Conservation (phyloP, 1,140 invertebrate species). For the Eulimnadia texana region DNA sequence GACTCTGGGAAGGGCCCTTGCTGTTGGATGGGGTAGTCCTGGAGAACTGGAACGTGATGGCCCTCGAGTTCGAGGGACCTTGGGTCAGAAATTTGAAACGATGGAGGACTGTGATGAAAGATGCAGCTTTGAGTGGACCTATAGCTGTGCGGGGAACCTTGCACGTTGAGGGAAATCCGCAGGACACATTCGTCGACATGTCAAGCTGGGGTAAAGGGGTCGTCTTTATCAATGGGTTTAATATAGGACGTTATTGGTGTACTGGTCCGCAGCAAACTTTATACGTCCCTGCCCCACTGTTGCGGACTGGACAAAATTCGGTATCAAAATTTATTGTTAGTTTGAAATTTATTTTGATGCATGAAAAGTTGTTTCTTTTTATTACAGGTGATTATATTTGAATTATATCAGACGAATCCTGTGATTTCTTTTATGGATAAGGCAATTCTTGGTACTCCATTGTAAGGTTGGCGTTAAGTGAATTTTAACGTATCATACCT, state of each 20-base stretch:
- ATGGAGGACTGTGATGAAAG: too few relatives aligned
- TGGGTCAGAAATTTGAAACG: conserved; percentile 29
- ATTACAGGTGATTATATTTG: too few relatives aligned
- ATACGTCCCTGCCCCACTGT: conserved; percentile 41
- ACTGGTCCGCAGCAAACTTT: conserved; percentile 41
- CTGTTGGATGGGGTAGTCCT: conserved; percentile 25
- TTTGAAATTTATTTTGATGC: too few relatives aligned
- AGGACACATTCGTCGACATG: conserved; percentile 32
- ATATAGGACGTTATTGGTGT: conserved; percentile 43
- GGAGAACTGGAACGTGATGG: conserved; percentile 29
- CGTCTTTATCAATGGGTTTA: conserved; percentile 48
- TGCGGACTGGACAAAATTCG: conserved; percentile 36
- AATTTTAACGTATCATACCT: too few relatives aligned
- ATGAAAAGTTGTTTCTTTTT: too few relatives aligned
- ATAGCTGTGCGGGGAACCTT: conserved; percentile 25
- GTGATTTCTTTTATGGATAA: too few relatives aligned
- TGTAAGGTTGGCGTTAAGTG: too few relatives aligned
- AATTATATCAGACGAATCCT: too few relatives aligned
- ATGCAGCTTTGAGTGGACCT: conserved; percentile 19
- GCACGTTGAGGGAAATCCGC: conserved; percentile 20
- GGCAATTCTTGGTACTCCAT: too few relatives aligned
- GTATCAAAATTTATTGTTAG: conserved; percentile 21
- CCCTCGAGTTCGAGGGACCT: conserved; percentile 31
- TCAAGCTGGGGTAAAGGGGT: conserved; percentile 37
- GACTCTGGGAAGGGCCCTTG: conserved; percentile 29